Percentiles rank a stretch among this genome's conserved stretches.
These are phyloP conservation scores for Leucoma salicis DNA, from an alignment of 2,888 invertebrate genomes.

Conservation along the genomic window DNA sequence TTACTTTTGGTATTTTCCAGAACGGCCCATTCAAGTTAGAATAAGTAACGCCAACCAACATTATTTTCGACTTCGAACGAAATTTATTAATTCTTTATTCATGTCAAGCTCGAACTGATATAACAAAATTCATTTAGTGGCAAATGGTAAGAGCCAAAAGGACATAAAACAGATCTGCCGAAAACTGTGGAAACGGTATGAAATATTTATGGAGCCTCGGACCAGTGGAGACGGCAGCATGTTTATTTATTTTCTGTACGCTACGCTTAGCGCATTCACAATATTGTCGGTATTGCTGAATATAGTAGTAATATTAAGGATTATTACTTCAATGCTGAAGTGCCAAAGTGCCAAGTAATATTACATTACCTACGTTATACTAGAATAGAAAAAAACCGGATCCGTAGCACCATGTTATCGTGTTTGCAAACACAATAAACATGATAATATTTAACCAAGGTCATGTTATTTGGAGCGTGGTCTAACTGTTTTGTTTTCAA, in stretches of 20 bases:
- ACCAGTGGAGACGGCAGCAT: background rate
- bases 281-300: background rate
- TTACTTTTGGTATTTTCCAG: background rate
- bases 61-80: background rate
- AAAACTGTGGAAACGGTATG: conserved; percentile 23
- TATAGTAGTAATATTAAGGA: background rate
- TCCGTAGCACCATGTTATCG: too few relatives aligned
- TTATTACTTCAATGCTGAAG: background rate
- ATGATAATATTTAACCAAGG: too few relatives aligned
- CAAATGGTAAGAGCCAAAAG: conserved; percentile 14
- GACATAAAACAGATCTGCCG: conserved; percentile 28
- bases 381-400: too few relatives aligned
- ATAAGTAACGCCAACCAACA: background rate
- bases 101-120: background rate
- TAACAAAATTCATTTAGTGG: too few relatives aligned
- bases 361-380: too few relatives aligned
- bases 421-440: too few relatives aligned
- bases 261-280: background rate
- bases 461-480: too few relatives aligned
- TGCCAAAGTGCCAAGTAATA: background rate
- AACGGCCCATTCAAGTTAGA: background rate
- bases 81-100: background rate
- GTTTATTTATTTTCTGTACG: conserved; percentile 2
- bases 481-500: too few relatives aligned
- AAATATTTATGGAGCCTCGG: conserved; percentile 29